Conservation (phyloP, 2,888 invertebrate genomes). For the Apamea anceps region DNA sequence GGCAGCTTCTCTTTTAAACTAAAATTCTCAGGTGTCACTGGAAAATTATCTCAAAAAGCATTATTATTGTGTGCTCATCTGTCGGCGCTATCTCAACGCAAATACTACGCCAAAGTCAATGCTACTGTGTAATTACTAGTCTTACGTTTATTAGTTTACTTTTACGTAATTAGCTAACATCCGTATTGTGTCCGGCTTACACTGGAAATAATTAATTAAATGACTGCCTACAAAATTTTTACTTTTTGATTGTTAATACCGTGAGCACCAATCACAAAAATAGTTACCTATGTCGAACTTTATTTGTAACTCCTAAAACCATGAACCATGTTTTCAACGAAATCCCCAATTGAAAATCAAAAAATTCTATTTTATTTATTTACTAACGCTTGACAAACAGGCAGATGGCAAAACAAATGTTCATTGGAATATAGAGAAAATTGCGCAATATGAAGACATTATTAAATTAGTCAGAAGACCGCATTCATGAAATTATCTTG, state of each 20-base stretch:
- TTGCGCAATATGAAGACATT: conserved; percentile 11
- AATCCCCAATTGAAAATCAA: background rate
- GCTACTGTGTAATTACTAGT: conserved; percentile 14
- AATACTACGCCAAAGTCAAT: conserved; percentile 20
- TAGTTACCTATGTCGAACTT: background rate
- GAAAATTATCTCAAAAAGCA: conserved; percentile 17
- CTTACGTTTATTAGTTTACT: conserved; percentile 27
- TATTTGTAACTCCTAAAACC: background rate
- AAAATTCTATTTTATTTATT: background rate
- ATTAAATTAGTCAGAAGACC: conserved; percentile 6
- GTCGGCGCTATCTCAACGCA: conserved; percentile 23
- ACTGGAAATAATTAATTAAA: background rate
- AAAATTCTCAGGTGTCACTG: conserved; percentile 11
- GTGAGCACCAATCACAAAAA: background rate
- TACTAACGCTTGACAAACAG: background rate
- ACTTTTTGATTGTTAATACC: background rate
- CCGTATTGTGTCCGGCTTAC: background rate
- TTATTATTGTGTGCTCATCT: conserved; percentile 17
- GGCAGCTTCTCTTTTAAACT: conserved; percentile 39
- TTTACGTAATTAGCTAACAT: conserved; percentile 19
- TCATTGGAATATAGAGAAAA: background rate
- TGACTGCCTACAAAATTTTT: too few relatives aligned
- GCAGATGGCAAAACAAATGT: background rate
- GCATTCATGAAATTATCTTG: conserved; percentile 13
- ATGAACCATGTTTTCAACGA: background rate